phyloP scores from a whole-genome alignment of 2,888 invertebrate species.

The Barypeithes pellucidus region DNA sequence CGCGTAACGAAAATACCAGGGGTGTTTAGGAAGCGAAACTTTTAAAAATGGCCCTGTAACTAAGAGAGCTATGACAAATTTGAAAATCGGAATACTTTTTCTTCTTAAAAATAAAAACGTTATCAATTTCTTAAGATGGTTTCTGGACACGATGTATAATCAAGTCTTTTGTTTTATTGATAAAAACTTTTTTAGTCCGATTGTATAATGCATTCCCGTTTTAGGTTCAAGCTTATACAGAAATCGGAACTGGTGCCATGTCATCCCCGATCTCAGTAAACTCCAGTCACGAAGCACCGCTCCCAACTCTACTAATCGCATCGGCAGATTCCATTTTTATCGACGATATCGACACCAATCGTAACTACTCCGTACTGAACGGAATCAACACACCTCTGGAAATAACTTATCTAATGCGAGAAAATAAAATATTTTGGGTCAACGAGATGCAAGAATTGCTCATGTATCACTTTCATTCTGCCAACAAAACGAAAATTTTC shows the following conservation, averaged over 20 bases:
- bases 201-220: too few relatives aligned
- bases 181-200: too few relatives aligned
- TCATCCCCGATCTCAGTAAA: constrained; percentile 78
- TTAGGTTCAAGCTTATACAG: constrained; percentile 87
- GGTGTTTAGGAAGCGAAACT: too few relatives aligned
- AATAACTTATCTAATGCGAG: constrained; percentile 79
- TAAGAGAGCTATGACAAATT: too few relatives aligned
- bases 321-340: constrained; percentile 82
- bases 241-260: constrained; percentile 82
- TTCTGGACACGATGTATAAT: too few relatives aligned
- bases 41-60: too few relatives aligned
- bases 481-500: constrained; percentile 74
- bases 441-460: constrained; percentile 84
- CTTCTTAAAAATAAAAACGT: too few relatives aligned
- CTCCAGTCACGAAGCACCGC: constrained; percentile 82
- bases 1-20: too few relatives aligned
- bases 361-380: constrained; percentile 73
- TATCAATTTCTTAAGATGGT: too few relatives aligned
- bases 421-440: constrained; percentile 87
- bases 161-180: too few relatives aligned
- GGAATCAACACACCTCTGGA: constrained; percentile 81
- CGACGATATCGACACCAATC: constrained; percentile 83
- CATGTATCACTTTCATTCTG: constrained; percentile 75
- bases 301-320: constrained; percentile 85
- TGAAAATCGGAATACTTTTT: too few relatives aligned